A percentile compares a stretch with the other conserved stretches of the same genome.
Evolutionary conservation across 2,113 vertebrate species (phyloP).

Genomic region (Trematomus loennbergii): DNA sequence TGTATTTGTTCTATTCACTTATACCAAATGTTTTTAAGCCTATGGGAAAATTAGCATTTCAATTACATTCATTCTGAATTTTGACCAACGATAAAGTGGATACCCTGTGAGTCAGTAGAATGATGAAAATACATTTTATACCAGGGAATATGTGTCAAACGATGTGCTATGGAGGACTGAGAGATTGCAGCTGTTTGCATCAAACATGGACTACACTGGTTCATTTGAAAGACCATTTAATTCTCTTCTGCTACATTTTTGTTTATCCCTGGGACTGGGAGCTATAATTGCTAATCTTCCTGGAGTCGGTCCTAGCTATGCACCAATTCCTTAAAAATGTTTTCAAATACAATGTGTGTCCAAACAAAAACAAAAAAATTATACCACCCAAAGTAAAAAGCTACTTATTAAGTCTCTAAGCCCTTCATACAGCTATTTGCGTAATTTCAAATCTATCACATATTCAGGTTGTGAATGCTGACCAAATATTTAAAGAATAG

Average conservation of each 20-base stretch:
- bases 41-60: slow-evolving; percentile 16
- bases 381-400: not conserved
- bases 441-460: not conserved
- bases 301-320: not conserved
- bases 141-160: not conserved
- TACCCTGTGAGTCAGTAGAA: not conserved
- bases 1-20: not conserved
- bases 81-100: not conserved
- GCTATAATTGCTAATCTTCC: slow-evolving; percentile 8
- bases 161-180: slow-evolving; percentile 31
- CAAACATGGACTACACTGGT: not conserved
- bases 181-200: not conserved
- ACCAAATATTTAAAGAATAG: not conserved
- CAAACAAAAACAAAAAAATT: slow-evolving; percentile 12
- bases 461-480: not conserved
- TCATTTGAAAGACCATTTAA: slow-evolving; percentile 1
- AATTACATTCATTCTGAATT: not conserved
- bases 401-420: not conserved
- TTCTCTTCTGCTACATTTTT: not conserved
- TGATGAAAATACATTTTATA: not conserved
- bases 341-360: not conserved
- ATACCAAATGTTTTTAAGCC: not conserved
- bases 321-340: not conserved
- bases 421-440: not conserved
- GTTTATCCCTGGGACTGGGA: not conserved